phyloP scores from a whole-genome alignment of 2,797 vertebrate genomes.

The Enteromius argenteus region DNA sequence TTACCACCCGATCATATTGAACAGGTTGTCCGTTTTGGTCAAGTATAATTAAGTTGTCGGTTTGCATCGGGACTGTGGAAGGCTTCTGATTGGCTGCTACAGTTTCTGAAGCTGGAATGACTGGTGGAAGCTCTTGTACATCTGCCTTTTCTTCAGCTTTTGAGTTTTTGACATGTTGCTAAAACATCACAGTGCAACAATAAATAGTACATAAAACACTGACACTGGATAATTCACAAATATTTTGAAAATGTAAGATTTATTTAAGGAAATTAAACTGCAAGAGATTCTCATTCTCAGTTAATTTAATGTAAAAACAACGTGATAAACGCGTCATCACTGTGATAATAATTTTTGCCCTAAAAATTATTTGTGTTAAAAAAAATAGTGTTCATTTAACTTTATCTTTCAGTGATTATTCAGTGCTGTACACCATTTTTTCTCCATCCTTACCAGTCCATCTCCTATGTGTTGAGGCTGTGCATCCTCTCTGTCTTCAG shows the following conservation, averaged over 20 bases:
- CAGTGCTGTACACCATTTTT: background rate
- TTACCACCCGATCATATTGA: conserved; percentile 82
- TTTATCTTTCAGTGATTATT: background rate
- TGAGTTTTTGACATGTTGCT: conserved; percentile 24
- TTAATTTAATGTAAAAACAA: background rate
- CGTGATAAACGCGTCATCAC: background rate
- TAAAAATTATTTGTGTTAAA: no score
- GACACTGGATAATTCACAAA: background rate
- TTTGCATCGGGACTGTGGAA: conserved; percentile 52
- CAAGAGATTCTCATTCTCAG: background rate
- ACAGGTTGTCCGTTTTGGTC: conserved; percentile 75
- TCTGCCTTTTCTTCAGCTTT: background rate
- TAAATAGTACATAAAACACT: background rate
- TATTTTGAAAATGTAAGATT: background rate
- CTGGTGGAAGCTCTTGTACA: background rate
- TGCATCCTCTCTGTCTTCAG: conserved; percentile 18
- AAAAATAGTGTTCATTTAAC: background rate
- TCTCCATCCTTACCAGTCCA: conserved; percentile 30
- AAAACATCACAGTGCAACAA: conserved; percentile 7
- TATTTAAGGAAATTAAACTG: background rate
- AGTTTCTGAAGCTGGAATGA: background rate
- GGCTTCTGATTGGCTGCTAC: conserved; percentile 17
- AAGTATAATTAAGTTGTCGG: conserved; percentile 68
- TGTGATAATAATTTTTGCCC: no score
- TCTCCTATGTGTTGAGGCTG: background rate